These are phyloP conservation scores for Thecophora atra DNA, from an alignment of 2,888 invertebrate genomes.

Conservation along the genomic window DNA sequence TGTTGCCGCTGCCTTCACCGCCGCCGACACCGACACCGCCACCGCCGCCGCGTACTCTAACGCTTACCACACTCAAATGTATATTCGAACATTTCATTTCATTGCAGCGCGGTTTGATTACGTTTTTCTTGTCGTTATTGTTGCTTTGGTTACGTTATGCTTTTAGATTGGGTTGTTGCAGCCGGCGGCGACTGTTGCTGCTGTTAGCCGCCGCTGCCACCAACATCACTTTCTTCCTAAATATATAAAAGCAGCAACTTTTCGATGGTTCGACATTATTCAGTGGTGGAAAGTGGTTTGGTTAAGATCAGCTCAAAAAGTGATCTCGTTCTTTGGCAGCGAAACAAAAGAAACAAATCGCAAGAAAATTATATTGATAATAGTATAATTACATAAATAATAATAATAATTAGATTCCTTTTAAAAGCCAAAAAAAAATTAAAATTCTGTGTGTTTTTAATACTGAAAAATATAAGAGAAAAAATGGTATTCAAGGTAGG, in stretches of 20 bases:
- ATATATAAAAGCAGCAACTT: slow-evolving; percentile 66
- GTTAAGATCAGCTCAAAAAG: slow-evolving; percentile 58
- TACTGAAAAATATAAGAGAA: slow-evolving; percentile 40
- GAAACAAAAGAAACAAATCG: slow-evolving; percentile 8
- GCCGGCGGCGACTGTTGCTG: slow-evolving; percentile 34
- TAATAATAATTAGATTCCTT: slow-evolving; percentile 1
- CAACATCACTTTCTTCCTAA: slow-evolving; percentile 64
- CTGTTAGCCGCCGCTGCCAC: slow-evolving; percentile 34
- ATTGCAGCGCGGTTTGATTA: slow-evolving; percentile 22
- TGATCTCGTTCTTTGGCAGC: slow-evolving; percentile 49
- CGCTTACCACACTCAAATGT: slow-evolving; percentile 30
- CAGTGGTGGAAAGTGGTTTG: slow-evolving; percentile 66
- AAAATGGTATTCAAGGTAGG: slow-evolving; percentile 64
- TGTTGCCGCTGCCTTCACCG: slow-evolving; percentile 26
- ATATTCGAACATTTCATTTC: slow-evolving; percentile 28
- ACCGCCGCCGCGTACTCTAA: slow-evolving; percentile 21
- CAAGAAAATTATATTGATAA: no score
- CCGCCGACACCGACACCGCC: slow-evolving; percentile 16
- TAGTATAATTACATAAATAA: no score
- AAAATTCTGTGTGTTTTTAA: slow-evolving; percentile 29
- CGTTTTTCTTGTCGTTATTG: slow-evolving; percentile 13
- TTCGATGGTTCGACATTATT: slow-evolving; percentile 65
- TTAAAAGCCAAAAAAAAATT: background rate
- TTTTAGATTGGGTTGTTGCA: background rate
- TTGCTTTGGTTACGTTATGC: slow-evolving; percentile 1